phyloP scores from a whole-genome alignment of 2,113 vertebrate species.

The Poeciliopsis prolifica region DNA sequence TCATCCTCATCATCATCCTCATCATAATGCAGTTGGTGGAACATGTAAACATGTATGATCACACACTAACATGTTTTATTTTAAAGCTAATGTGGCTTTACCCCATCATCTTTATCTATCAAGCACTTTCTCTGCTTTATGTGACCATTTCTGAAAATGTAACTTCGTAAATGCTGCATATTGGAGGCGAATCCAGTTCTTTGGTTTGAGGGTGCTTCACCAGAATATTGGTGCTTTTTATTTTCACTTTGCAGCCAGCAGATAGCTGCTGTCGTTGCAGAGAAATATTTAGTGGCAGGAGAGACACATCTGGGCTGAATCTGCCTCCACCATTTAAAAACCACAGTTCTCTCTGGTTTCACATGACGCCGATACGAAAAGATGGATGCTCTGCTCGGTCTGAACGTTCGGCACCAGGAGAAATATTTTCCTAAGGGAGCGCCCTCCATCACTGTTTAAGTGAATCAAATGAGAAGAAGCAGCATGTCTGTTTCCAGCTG shows the following conservation, averaged over 20 bases:
- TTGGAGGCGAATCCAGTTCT: not conserved
- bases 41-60: not conserved
- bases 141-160: not conserved
- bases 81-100: too few species aligned
- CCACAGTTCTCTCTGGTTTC: conserved; percentile 1
- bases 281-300: conserved; percentile 22
- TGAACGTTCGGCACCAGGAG: not conserved
- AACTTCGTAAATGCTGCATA: not conserved
- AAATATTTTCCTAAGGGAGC: too few species aligned
- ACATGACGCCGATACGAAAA: not conserved
- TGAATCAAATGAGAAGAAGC: too few species aligned
- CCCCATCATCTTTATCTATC: too few species aligned
- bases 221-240: not conserved
- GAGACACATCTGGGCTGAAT: conserved; percentile 4
- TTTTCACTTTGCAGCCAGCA: not conserved
- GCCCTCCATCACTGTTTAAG: too few species aligned
- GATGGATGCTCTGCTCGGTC: not conserved
- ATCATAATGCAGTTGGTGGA: not conserved
- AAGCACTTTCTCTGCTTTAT: not conserved
- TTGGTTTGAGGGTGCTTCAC: not conserved
- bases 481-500: not conserved
- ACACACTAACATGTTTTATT: not conserved
- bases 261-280: not conserved
- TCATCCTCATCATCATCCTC: not conserved
- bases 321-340: conserved; percentile 28